A percentile compares a stretch with the other conserved stretches of the same genome.
Conservation (phyloP, 2,797 vertebrate genomes). For the Buceros bicornis region DNA sequence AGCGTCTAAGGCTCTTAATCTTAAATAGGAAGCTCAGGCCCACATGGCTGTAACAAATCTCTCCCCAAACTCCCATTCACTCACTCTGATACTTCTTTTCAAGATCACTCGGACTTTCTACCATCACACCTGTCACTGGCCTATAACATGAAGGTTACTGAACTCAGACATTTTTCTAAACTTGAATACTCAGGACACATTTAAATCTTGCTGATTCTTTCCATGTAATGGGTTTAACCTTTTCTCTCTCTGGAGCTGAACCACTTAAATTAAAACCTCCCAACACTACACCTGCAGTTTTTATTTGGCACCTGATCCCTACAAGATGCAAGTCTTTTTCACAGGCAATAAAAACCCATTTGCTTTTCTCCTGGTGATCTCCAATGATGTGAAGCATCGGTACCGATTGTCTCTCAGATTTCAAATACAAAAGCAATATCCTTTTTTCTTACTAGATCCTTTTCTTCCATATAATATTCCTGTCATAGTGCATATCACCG, state of each 20-base stretch:
- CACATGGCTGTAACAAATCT: neutral
- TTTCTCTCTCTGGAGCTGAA: neutral
- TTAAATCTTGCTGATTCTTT: neutral
- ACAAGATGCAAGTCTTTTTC: neutral
- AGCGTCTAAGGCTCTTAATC: neutral
- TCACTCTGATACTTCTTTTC: neutral
- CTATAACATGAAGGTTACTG: neutral
- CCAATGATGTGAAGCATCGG: accelerated
- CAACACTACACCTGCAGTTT: neutral
- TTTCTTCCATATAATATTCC: neutral
- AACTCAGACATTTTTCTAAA: neutral
- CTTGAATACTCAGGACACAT: neutral
- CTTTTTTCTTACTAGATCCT: neutral
- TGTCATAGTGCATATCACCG: neutral
- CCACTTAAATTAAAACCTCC: neutral
- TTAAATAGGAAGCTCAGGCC: neutral
- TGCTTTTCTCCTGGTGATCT: neutral
- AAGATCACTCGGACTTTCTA: neutral
- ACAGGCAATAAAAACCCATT: neutral
- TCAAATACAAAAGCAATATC: neutral
- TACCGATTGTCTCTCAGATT: neutral
- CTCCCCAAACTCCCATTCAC: neutral
- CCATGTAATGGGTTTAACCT: neutral
- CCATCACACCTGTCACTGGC: neutral
- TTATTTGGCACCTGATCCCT: neutral